These are phyloP conservation scores for Meiosimyza decipiens DNA, from an alignment of 2,888 invertebrate species.

Conservation along the genomic window DNA sequence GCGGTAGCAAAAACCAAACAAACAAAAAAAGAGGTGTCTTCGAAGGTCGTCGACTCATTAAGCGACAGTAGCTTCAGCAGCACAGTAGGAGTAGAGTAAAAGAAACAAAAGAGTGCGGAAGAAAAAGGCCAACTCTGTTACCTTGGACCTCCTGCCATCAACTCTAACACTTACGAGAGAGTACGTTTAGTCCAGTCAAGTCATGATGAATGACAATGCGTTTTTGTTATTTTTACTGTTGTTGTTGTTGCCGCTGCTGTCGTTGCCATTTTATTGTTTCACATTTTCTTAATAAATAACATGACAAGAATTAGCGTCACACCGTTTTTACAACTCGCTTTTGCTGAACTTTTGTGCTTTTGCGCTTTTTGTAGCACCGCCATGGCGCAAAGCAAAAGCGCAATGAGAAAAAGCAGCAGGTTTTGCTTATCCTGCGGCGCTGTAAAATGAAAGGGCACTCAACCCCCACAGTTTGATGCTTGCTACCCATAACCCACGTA, in stretches of 20 bases:
- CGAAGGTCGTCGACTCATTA: conserved; percentile 33
- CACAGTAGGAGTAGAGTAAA: not conserved
- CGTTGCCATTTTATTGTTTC: conserved; percentile 31
- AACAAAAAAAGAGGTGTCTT: not conserved
- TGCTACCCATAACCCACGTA: no score
- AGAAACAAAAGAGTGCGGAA: not conserved
- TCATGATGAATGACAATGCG: conserved; percentile 59
- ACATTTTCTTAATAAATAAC: conserved; percentile 47
- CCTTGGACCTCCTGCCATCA: not conserved
- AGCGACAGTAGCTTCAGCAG: not conserved
- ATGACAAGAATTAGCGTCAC: conserved; percentile 45
- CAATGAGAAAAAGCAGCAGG: not conserved
- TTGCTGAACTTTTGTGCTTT: no score
- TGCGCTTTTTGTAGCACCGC: not conserved
- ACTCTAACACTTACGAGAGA: not conserved
- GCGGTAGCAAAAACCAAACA: conserved; percentile 11
- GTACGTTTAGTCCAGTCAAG: conserved; percentile 16
- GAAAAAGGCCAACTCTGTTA: not conserved
- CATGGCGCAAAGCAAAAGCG: conserved; percentile 10
- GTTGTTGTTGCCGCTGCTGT: conserved; percentile 49
- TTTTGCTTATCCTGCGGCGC: conserved; percentile 24
- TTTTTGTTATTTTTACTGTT: conserved; percentile 39
- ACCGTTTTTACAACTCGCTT: not conserved
- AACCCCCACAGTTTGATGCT: no score
- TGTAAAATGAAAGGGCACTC: not conserved